Conservation (phyloP, 2,888 invertebrate species). For the Idaea dimidiata region DNA sequence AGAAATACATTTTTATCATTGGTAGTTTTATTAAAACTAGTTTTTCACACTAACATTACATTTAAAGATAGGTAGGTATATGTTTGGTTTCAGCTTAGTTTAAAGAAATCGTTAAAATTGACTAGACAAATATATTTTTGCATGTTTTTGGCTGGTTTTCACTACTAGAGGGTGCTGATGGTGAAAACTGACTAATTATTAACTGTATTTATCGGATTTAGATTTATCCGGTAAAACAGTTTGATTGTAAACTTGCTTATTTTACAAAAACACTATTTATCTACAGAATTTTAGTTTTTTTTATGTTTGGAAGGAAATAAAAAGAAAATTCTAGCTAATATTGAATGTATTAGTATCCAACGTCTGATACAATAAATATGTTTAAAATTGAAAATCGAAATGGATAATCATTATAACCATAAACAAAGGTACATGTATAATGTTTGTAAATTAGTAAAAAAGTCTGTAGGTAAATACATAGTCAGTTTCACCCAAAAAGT, state of each 20-base stretch:
- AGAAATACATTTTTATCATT: conserved; percentile 51
- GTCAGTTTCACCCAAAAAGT: neutral
- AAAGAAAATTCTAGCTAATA: neutral
- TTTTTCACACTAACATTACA: conserved; percentile 29
- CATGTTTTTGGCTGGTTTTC: conserved; percentile 59
- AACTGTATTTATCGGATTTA: neutral
- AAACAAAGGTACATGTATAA: too few species aligned
- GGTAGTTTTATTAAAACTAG: conserved; percentile 55
- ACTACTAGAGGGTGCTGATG: conserved; percentile 42
- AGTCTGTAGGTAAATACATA: neutral
- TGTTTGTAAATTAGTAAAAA: too few species aligned
- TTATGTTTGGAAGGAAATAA: neutral
- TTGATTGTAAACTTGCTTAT: too few species aligned
- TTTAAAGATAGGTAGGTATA: conserved; percentile 7
- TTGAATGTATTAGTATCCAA: neutral
- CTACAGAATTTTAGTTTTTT: neutral
- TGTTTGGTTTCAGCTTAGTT: conserved; percentile 62
- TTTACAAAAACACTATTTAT: too few species aligned
- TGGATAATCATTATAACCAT: conserved; percentile 18
- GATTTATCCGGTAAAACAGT: too few species aligned
- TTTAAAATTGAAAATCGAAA: conserved; percentile 28
- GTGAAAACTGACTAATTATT: conserved; percentile 8
- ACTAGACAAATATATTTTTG: conserved; percentile 78
- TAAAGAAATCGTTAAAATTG: conserved; percentile 62
- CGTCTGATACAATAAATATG: neutral